These are phyloP conservation scores for Limnodromus scolopaceus DNA, from an alignment of 2,797 vertebrate species.

Conservation along the genomic window DNA sequence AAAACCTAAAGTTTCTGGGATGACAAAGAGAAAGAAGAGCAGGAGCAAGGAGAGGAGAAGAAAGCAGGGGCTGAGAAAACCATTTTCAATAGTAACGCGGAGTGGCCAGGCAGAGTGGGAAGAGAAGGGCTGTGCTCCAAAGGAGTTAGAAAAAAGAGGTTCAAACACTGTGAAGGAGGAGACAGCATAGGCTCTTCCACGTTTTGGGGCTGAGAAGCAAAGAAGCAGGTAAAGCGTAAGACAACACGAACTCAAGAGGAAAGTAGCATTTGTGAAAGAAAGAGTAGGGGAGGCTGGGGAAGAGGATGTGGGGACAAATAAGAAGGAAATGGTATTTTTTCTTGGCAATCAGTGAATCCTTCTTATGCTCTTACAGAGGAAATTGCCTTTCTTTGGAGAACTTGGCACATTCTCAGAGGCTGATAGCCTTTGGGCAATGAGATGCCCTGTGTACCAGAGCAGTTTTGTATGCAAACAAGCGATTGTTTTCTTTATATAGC, in stretches of 20 bases:
- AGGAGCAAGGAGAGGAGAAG: not conserved
- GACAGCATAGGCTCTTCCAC: fast-evolving
- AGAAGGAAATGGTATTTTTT: not conserved
- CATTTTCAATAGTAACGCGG: not conserved
- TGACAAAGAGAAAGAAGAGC: not conserved
- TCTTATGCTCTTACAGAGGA: not conserved
- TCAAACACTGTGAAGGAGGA: not conserved
- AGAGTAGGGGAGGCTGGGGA: not conserved
- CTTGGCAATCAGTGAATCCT: not conserved
- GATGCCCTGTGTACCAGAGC: not conserved
- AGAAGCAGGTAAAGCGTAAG: not conserved
- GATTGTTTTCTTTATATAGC: not conserved
- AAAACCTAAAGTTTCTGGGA: not conserved
- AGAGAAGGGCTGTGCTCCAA: not conserved
- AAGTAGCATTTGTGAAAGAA: not conserved
- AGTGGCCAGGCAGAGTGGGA: not conserved
- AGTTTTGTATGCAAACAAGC: not conserved
- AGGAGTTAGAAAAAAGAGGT: not conserved
- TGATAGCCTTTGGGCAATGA: not conserved
- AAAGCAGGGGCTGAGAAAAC: not conserved
- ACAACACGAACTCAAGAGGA: not conserved
- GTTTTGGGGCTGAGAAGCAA: not conserved
- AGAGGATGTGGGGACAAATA: not conserved
- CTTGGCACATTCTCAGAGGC: not conserved
- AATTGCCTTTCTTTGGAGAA: not conserved